phyloP scores from a whole-genome alignment of 2,888 invertebrate genomes.

The Drosophila anceps region DNA sequence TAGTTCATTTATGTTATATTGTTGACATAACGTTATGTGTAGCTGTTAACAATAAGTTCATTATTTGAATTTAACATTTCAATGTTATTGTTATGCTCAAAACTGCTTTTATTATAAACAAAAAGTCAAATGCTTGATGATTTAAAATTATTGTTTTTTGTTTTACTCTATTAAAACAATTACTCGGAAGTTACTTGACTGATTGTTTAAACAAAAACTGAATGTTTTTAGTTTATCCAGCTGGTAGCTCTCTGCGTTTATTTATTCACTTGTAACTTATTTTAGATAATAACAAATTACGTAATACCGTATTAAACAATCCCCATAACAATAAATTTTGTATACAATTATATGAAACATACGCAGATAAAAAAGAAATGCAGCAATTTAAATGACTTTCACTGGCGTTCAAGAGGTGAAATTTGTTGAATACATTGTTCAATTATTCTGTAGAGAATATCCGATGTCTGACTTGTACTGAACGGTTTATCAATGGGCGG shows the following conservation, averaged over 20 bases:
- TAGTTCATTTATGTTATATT: slow-evolving; percentile 8
- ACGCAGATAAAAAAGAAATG: slow-evolving; percentile 9
- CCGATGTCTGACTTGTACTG: slow-evolving; percentile 87
- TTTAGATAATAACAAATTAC: neutral
- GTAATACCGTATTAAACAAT: neutral
- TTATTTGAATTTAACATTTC: neutral
- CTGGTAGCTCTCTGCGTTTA: neutral
- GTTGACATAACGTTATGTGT: slow-evolving; percentile 4
- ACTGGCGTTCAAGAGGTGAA: neutral
- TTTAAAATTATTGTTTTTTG: neutral
- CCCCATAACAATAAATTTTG: neutral
- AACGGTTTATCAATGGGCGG: slow-evolving; percentile 89
- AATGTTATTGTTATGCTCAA: neutral
- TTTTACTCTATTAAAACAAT: neutral
- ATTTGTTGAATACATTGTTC: slow-evolving; percentile 76
- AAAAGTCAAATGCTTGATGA: neutral
- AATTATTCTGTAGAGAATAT: slow-evolving; percentile 85
- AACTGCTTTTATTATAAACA: neutral
- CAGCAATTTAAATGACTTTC: neutral
- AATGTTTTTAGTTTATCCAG: slow-evolving; percentile 3
- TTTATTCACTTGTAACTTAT: neutral
- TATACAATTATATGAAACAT: neutral
- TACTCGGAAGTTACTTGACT: neutral
- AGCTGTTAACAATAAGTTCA: neutral
- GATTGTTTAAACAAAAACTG: slow-evolving; percentile 10